Conservation (phyloP, 1,140 invertebrate genomes). For the Drosophila takahashii region DNA sequence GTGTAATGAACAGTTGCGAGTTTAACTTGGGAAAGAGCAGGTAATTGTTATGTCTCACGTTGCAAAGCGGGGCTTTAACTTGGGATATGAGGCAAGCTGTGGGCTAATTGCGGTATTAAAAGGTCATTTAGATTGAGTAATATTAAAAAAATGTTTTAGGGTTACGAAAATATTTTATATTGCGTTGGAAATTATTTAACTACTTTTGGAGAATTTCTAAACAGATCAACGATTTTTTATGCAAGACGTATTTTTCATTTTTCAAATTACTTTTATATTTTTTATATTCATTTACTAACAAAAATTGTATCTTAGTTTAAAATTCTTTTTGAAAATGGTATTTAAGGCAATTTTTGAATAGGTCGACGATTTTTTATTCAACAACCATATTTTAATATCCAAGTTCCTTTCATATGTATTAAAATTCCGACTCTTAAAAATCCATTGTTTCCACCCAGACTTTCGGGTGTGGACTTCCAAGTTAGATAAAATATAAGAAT, state of each 20-base stretch:
- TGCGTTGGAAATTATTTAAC: too few relatives aligned
- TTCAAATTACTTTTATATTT: too few relatives aligned
- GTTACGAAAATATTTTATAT: too few relatives aligned
- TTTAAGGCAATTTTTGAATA: too few relatives aligned
- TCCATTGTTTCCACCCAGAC: background rate
- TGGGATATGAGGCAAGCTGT: conserved; percentile 17
- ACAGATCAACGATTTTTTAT: too few relatives aligned
- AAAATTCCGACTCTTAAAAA: background rate
- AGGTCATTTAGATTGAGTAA: background rate
- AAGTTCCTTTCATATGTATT: background rate
- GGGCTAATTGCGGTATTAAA: conserved; percentile 19
- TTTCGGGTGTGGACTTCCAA: conserved; percentile 4
- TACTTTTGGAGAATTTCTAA: too few relatives aligned
- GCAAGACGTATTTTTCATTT: too few relatives aligned
- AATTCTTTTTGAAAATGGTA: too few relatives aligned
- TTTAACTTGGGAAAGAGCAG: conserved; percentile 24
- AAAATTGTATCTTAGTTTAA: too few relatives aligned
- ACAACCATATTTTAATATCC: background rate
- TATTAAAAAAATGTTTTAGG: background rate
- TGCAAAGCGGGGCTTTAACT: conserved; percentile 4
- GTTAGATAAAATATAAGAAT: conserved; percentile 22
- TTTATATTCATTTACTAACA: too few relatives aligned
- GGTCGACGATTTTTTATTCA: too few relatives aligned
- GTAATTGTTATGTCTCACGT: conserved; percentile 25
- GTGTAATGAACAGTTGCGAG: conserved; percentile 52